phyloP scores from a whole-genome alignment of 2,888 invertebrate genomes.

The Drosophila tripunctata region DNA sequence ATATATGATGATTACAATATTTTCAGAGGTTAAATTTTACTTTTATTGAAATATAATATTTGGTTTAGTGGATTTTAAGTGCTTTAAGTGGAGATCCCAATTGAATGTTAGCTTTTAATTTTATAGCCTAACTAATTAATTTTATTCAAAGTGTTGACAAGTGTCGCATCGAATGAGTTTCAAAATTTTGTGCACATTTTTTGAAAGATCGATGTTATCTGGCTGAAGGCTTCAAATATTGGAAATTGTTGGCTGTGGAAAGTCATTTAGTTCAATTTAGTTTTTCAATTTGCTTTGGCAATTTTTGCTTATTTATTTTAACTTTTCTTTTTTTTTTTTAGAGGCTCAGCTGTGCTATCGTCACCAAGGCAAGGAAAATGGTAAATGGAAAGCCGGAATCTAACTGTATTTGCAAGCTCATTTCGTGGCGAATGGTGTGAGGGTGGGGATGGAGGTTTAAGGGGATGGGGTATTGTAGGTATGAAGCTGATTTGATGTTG shows the following conservation, averaged over 20 bases:
- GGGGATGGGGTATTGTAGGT: background rate
- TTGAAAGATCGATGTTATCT: constrained; percentile 2
- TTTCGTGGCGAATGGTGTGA: too few relatives aligned
- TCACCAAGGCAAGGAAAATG: constrained; percentile 1
- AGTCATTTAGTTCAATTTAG: constrained; percentile 49
- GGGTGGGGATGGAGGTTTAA: background rate
- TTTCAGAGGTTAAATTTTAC: too few relatives aligned
- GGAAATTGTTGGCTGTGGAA: constrained; percentile 4
- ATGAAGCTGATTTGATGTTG: constrained; percentile 62
- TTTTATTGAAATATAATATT: too few relatives aligned
- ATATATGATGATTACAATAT: too few relatives aligned
- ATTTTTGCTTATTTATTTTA: too few relatives aligned
- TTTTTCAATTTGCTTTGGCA: constrained; percentile 49
- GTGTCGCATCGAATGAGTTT: constrained; percentile 42
- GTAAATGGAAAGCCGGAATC: constrained; percentile 2
- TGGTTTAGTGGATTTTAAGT: too few relatives aligned
- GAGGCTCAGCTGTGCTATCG: constrained; percentile 53
- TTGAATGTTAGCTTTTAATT: background rate
- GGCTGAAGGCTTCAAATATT: background rate
- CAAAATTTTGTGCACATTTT: constrained; percentile 20
- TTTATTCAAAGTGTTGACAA: constrained; percentile 40
- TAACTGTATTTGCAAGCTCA: constrained; percentile 71
- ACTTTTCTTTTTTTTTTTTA: constrained; percentile 24
- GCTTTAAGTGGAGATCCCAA: too few relatives aligned
- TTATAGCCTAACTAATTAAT: constrained; percentile 33